Evolutionary conservation across 2,888 invertebrate genomes (phyloP).

Genomic region (Nemoura dubitans): DNA sequence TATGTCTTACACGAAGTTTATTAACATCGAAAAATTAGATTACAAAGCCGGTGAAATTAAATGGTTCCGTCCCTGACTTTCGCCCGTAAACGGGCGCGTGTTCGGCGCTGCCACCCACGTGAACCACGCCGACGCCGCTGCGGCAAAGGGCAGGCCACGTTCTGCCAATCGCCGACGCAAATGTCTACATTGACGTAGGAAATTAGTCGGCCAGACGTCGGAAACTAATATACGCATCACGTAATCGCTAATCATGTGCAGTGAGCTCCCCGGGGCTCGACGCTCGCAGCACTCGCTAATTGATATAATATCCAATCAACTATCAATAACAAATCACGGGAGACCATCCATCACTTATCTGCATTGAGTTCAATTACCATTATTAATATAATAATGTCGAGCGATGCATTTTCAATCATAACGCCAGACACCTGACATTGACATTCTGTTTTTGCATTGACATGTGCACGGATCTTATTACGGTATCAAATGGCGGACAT

Average conservation of each 20-base stretch:
- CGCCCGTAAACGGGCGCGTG: too few relatives aligned
- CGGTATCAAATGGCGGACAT: background rate
- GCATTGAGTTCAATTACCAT: background rate
- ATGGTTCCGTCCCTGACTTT: background rate
- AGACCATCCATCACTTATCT: background rate
- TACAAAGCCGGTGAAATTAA: background rate
- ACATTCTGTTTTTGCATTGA: background rate
- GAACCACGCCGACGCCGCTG: background rate
- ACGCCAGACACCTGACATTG: background rate
- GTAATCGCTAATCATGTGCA: conserved; percentile 15
- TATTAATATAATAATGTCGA: background rate
- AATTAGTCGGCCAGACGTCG: background rate
- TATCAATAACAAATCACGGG: background rate
- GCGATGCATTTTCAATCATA: background rate
- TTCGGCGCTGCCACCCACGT: background rate
- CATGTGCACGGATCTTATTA: background rate
- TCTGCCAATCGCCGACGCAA: background rate
- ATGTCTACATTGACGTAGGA: conserved; percentile 8
- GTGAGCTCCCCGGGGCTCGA: background rate
- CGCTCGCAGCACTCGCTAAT: background rate
- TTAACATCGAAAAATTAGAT: background rate
- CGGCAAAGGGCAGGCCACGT: background rate
- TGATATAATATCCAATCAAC: conserved; percentile 23
- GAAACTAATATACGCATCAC: conserved; percentile 15
- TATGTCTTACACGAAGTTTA: background rate